phyloP scores from a whole-genome alignment of 2,797 vertebrate genomes.

The Centroberyx gerrardi region DNA sequence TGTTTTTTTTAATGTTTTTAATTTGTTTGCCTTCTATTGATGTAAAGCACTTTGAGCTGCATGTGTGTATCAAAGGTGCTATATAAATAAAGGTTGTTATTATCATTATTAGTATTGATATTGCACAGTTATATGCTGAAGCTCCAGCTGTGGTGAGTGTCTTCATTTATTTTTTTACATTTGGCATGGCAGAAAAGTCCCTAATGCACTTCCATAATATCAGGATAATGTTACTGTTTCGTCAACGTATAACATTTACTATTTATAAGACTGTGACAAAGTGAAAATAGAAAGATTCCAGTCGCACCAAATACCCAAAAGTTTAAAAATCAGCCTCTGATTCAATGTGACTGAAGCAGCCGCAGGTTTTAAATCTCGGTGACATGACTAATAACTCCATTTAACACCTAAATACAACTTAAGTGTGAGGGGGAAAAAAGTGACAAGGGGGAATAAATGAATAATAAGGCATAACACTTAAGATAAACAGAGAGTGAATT shows the following conservation, averaged over 20 bases:
- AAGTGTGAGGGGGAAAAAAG: slow-evolving; percentile 35
- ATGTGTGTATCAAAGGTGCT: too few relatives aligned
- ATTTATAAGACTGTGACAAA: neutral
- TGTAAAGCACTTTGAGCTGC: too few relatives aligned
- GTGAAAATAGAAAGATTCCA: neutral
- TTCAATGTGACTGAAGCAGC: neutral
- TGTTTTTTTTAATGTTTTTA: too few relatives aligned
- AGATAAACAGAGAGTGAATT: slow-evolving; percentile 44
- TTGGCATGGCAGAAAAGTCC: neutral
- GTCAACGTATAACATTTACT: neutral
- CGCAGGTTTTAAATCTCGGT: slow-evolving; percentile 15
- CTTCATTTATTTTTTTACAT: too few relatives aligned
- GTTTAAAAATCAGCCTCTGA: neutral
- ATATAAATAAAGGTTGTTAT: too few relatives aligned
- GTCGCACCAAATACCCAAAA: neutral
- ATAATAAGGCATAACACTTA: slow-evolving; percentile 29
- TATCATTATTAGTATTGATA: too few relatives aligned
- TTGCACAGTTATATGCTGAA: too few relatives aligned
- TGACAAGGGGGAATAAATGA: slow-evolving; percentile 43
- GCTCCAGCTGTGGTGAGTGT: too few relatives aligned
- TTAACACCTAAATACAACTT: slow-evolving; percentile 40
- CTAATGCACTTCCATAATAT: neutral
- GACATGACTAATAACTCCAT: slow-evolving; percentile 41
- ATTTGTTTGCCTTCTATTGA: too few relatives aligned
- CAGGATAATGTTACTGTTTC: neutral